Percentiles rank a stretch among this genome's conserved stretches.
phyloP scores from a whole-genome alignment of 2,113 vertebrate species.

The Actenoides hombroni region DNA sequence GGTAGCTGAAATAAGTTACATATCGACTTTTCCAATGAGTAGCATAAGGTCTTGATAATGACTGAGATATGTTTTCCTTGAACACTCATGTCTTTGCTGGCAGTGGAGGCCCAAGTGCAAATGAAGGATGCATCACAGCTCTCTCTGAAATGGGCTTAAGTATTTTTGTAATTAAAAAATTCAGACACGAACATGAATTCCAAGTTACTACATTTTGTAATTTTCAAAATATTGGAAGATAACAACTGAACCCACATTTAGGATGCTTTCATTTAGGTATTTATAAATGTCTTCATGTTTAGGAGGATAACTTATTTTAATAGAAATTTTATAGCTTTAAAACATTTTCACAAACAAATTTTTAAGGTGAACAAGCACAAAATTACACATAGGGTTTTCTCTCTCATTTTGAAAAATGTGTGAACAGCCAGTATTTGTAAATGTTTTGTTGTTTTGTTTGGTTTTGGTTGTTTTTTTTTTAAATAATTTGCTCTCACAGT shows the following conservation, averaged over 20 bases:
- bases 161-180: neutral
- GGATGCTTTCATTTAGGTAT: neutral
- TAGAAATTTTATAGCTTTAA: neutral
- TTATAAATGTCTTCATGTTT: neutral
- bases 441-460: neutral
- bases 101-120: neutral
- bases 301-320: neutral
- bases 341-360: neutral
- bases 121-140: neutral
- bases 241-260: neutral
- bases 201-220: neutral
- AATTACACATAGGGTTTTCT: neutral
- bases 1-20: neutral
- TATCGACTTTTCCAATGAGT: neutral
- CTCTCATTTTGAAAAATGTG: neutral
- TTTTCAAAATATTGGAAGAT: neutral
- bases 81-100: neutral
- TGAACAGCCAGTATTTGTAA: neutral
- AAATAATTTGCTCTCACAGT: fast-evolving
- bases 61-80: neutral
- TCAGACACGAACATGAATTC: neutral
- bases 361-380: neutral
- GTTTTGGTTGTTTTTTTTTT: too few species aligned
- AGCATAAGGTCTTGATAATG: neutral
- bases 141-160: neutral